Evolutionary conservation across 1,140 invertebrate species (phyloP), one percentile per base, ranked within the genome.

Genomic region (Drosophila kohkoa): DNA sequence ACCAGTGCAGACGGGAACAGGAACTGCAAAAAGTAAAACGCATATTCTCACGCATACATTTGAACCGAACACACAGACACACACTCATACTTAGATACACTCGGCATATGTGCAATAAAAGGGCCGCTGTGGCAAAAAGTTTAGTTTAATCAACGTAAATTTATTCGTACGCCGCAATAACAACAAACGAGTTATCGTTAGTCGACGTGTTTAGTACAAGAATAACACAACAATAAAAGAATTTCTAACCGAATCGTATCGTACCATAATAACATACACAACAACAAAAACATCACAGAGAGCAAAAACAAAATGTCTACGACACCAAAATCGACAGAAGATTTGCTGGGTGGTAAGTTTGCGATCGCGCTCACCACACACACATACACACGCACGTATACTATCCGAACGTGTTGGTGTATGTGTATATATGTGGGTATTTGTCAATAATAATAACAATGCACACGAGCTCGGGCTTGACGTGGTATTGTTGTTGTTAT

Each of bases 301-400:
- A 75, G 49, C 20, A 73, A 63, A 88, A 77, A 89, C 81, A 89
- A 83, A 83, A 88, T 88, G 85, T 88, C 85, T 81, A 89, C 85
- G 78, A 88, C 85, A 81, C 85, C 85, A 85, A 88, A 89, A 88
- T 89, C 85, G 46, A 80, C 77, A 55, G 85, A 88, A 88, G 85
- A 88, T 88, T 88, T 88, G 86, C 85, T 88, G 67, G 85, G 85
- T 79, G 85, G 85, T 88, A 88, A 88, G 85, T 88, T 78, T 68
- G 58, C 58, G 58, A 75, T 75, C 67, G 35, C 35, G n/a, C 16
- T 51, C 25, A 52, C 8, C 8, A 43, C 15, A 51, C 41, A 58
- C 16, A 58, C 16, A 32, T 28, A 45, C 10, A 20, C 11, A 35
- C 35, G 3, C 67, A 13, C 35, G 20, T 25, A 32, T 32, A 32